Evolutionary conservation across 2,113 vertebrate species (phyloP).

Genomic region (Zosterops hypoxanthus): DNA sequence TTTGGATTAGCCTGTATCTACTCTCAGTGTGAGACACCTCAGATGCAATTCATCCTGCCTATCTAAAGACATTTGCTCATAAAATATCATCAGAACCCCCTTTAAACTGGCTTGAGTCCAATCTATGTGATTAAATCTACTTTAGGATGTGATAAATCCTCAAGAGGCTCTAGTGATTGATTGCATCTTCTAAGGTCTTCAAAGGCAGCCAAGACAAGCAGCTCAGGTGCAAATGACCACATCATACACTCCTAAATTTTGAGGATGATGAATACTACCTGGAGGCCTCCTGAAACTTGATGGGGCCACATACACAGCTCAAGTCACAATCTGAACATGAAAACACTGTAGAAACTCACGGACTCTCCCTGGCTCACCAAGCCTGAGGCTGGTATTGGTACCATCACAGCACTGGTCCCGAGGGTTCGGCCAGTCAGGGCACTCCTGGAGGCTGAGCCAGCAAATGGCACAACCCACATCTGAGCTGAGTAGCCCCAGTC

Average conservation of each 20-base stretch:
- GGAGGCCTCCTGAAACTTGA: background rate
- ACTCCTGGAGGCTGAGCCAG: background rate
- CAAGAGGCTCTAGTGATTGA: background rate
- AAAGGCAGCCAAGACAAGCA: background rate
- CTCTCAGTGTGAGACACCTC: background rate
- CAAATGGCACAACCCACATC: background rate
- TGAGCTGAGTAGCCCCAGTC: background rate
- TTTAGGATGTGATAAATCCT: background rate
- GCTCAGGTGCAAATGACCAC: background rate
- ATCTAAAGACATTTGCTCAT: background rate
- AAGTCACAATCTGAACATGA: background rate
- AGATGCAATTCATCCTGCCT: background rate
- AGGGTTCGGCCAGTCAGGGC: background rate
- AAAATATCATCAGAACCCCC: background rate
- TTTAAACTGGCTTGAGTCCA: background rate
- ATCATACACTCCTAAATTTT: background rate
- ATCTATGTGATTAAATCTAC: background rate
- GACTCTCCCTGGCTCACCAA: rapidly evolving
- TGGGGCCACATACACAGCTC: background rate
- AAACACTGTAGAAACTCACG: background rate
- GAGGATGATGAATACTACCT: background rate
- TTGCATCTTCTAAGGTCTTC: background rate
- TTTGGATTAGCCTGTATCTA: background rate
- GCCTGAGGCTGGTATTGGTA: background rate
- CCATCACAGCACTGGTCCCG: rapidly evolving